Evolutionary conservation across 2,888 invertebrate genomes (phyloP).

Genomic region (Elgonia sp.): DNA sequence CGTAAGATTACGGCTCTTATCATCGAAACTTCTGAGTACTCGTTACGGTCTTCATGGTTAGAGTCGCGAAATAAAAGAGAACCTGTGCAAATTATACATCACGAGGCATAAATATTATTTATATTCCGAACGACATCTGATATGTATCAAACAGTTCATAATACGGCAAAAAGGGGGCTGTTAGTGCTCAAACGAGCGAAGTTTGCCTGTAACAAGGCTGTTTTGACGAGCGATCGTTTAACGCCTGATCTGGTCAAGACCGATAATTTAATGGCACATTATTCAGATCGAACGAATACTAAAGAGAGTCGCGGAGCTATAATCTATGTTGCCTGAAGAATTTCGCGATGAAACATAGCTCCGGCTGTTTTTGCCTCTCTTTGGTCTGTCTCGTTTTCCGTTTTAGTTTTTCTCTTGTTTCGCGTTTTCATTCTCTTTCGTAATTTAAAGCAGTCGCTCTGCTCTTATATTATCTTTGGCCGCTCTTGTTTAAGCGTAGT

Average conservation of each 20-base stretch:
- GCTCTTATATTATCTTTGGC: conserved; percentile 73
- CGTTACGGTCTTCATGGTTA: background rate
- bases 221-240: conserved; percentile 80
- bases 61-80: conserved; percentile 29
- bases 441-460: conserved; percentile 65
- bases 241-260: conserved; percentile 79
- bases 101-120: conserved; percentile 49
- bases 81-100: conserved; percentile 44
- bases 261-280: conserved; percentile 83
- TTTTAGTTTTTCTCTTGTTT: conserved; percentile 66
- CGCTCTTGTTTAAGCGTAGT: conserved; percentile 66
- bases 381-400: conserved; percentile 43
- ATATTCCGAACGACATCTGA: conserved; percentile 61
- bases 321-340: conserved; percentile 71
- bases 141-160: conserved; percentile 60
- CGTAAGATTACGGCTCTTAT: conserved; percentile 15
- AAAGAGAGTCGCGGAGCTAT: conserved; percentile 77
- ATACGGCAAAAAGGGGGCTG: conserved; percentile 41
- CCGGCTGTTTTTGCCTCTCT: conserved; percentile 25
- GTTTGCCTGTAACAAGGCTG: conserved; percentile 53
- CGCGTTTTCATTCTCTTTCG: conserved; percentile 64
- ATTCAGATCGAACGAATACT: conserved; percentile 83
- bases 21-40: conserved; percentile 24
- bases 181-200: conserved; percentile 46
- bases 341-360: conserved; percentile 74